Evolutionary conservation across 2,797 vertebrate species (phyloP).

Genomic region (Smutsia temminckii): DNA sequence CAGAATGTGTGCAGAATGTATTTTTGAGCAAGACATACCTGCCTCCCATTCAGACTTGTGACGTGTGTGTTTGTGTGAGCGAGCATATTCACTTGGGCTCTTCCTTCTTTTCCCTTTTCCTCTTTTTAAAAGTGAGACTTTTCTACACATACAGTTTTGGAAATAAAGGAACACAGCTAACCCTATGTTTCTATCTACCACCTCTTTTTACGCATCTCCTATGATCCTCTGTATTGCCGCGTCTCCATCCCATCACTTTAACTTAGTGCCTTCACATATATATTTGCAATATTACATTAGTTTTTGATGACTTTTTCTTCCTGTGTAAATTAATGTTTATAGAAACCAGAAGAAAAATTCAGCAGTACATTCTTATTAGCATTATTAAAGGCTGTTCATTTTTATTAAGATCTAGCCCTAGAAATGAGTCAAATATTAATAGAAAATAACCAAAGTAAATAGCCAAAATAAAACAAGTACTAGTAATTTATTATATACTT

Average conservation of each 20-base stretch:
- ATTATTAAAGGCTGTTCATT: constrained; percentile 4
- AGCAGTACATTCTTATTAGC: neutral
- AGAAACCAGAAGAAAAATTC: constrained; percentile 33
- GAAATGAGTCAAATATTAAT: neutral
- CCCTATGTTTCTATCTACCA: neutral
- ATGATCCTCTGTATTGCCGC: too few species aligned
- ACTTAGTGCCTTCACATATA: neutral
- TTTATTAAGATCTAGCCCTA: neutral
- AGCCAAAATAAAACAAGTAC: neutral
- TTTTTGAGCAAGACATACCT: neutral
- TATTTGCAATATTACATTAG: neutral
- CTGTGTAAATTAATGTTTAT: neutral
- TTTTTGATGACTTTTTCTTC: neutral
- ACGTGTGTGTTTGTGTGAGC: neutral
- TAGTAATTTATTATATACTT: neutral
- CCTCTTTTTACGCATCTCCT: neutral
- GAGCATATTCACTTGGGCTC: neutral
- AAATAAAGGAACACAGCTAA: neutral
- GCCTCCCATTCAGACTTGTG: neutral
- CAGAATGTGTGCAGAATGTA: neutral
- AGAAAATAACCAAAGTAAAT: neutral
- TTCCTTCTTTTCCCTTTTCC: neutral
- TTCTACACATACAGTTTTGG: neutral
- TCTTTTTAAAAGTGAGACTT: neutral
- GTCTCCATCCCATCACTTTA: neutral